Base-by-base conservation (phyloP, 2,797 vertebrate genomes). In the Sciaenops ocellatus region DNA sequence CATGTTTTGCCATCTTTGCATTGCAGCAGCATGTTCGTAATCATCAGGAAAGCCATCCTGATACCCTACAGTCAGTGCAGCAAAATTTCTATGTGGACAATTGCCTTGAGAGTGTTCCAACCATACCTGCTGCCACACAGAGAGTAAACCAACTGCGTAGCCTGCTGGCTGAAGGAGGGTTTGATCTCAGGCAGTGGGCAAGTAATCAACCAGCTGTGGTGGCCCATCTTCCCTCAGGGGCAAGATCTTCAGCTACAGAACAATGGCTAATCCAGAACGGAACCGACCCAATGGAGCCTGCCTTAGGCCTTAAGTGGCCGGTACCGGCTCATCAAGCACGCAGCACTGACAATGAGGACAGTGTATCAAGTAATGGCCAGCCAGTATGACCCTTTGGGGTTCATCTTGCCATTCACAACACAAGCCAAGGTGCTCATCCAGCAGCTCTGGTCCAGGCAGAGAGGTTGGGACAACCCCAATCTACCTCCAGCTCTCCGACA, bases 311-410 rank as follows among this genome's bases (percentile, higher is more conserved):
- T 3, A 78, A 34, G 9, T 87, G 79, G 78, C 4, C 52, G 48
- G 12, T 28, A 60, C 12, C 22, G 54, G 9, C 30, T 51, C 6
- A 52, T 76, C 2, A 28, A 63, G 3, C 72, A 84, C 12, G 0
- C 5, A 20, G 5, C 18, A 1, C 46, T 59, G 15, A 76, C 52
- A 0, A 75, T 79, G 81, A 55, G 70, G 16, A 60, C 41, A 0
- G 59, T n/a, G 0, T 79, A 73, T 18, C 64, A 76, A 38, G 65
- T 83, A 2, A 10, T 83, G 3, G 70, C 76, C 22, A 70, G 65
- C 26, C 76, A 79, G 1, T 82, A 84, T 13, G 79, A 84, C 16
- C 82, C 72, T 1, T 18, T 84, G n/a, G 79, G 85, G 18, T 65
- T 72, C 30, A 75, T 87, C 7, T 13, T 63, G 6, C 77, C 79